These are phyloP conservation scores for Tautogolabrus adspersus DNA, from an alignment of 2,113 vertebrate genomes.

Conservation along the genomic window DNA sequence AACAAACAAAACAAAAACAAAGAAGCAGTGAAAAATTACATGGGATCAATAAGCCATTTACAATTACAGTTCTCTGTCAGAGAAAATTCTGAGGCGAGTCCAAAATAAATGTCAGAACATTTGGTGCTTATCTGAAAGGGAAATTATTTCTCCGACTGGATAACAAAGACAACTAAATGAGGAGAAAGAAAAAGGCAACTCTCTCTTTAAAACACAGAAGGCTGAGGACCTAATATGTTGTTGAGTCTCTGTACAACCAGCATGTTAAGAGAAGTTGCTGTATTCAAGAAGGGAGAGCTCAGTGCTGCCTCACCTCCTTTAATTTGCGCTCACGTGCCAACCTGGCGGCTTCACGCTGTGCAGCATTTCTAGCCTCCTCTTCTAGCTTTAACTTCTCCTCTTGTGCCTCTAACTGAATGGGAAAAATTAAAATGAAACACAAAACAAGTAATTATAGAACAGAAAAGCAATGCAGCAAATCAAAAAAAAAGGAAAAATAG, in stretches of 20 bases:
- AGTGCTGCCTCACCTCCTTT: conserved; percentile 95
- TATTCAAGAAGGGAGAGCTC: conserved; percentile 72
- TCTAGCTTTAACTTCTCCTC: conserved; percentile 99
- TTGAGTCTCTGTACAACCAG: conserved; percentile 24
- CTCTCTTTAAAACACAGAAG: conserved; percentile 1
- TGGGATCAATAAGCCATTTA: too few relatives aligned
- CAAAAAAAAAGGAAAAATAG: conserved; percentile 40
- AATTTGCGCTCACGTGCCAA: conserved; percentile 94
- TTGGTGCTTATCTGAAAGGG: neutral
- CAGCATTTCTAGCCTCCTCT: conserved; percentile 97
- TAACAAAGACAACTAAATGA: conserved; percentile 1
- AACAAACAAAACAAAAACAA: too few relatives aligned
- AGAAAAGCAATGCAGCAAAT: conserved; percentile 74
- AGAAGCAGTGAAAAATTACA: too few relatives aligned
- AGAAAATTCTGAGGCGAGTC: too few relatives aligned
- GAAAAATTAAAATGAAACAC: conserved; percentile 86
- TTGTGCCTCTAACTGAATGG: conserved; percentile 98
- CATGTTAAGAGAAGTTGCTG: conserved; percentile 53
- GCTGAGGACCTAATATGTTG: conserved; percentile 17
- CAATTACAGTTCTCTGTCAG: too few relatives aligned
- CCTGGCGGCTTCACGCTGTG: conserved; percentile 96
- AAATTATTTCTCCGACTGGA: neutral
- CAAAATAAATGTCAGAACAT: neutral
- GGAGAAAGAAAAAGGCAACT: conserved; percentile 11
- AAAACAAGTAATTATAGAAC: conserved; percentile 71